A percentile compares a stretch with the other conserved stretches of the same genome.
Evolutionary conservation across 1,140 invertebrate genomes (phyloP).

Genomic region (Atopsyche davidsoni): DNA sequence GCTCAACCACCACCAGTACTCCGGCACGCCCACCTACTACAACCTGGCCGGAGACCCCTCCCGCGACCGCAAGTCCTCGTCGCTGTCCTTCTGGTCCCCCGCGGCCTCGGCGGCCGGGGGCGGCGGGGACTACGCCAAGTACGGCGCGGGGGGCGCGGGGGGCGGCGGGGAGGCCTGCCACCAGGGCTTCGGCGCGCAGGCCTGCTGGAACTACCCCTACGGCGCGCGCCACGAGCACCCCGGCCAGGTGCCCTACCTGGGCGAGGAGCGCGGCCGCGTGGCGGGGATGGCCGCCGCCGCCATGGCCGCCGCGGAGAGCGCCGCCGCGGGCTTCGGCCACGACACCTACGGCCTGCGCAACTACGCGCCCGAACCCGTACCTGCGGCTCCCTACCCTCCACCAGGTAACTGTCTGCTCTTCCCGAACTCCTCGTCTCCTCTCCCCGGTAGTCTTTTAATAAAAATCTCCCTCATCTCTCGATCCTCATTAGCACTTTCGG

Average conservation of each 20-base stretch:
- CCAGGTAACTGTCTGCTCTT: constrained; percentile 58
- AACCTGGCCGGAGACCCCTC: constrained; percentile 62
- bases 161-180: constrained; percentile 58
- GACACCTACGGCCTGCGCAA: constrained; percentile 70
- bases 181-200: constrained; percentile 63
- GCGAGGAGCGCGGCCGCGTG: constrained; percentile 59
- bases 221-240: constrained; percentile 59
- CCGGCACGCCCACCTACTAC: constrained; percentile 68
- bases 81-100: constrained; percentile 66
- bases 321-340: constrained; percentile 60
- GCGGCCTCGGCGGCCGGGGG: constrained; percentile 53
- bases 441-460: no score
- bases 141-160: constrained; percentile 50
- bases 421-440: no score
- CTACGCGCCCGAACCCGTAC: constrained; percentile 68
- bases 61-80: constrained; percentile 52
- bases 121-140: constrained; percentile 57
- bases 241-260: constrained; percentile 55
- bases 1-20: constrained; percentile 66
- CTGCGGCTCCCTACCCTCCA: constrained; percentile 71
- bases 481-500: no score
- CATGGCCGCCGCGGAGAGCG: constrained; percentile 58
- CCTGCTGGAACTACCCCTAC: constrained; percentile 69
- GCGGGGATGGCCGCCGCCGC: constrained; percentile 49
- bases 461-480: no score